These are phyloP conservation scores for Epizoanthus scotinus DNA, from an alignment of 92 coral and sea anemone genomes.

Conservation along the genomic window DNA sequence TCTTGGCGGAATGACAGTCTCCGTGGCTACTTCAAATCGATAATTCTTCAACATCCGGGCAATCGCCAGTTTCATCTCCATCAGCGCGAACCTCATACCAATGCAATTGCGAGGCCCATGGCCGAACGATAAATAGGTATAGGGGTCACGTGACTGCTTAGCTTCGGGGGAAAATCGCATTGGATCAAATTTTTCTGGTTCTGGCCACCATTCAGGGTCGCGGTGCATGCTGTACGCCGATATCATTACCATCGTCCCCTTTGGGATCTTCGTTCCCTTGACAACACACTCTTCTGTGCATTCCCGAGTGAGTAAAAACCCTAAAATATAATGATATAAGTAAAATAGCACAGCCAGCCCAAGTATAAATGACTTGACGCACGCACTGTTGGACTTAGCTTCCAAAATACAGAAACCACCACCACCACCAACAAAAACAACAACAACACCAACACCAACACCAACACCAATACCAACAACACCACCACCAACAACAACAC, in stretches of 20 bases:
- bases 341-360: no score
- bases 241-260: constrained; percentile 28
- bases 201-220: constrained; percentile 54
- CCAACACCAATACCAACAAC: no score
- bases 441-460: no score
- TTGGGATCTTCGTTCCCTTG: constrained; percentile 44
- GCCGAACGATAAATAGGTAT: constrained; percentile 56
- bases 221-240: constrained; percentile 60
- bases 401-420: no score
- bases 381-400: no score
- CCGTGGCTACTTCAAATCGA: constrained; percentile 55
- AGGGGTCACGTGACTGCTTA: constrained; percentile 60
- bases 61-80: constrained; percentile 73
- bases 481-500: no score
- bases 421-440: no score
- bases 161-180: constrained; percentile 57
- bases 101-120: constrained; percentile 66
- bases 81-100: constrained; percentile 75
- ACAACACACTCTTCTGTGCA: constrained; percentile 50
- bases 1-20: constrained; percentile 56
- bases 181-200: constrained; percentile 72
- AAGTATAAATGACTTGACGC: no score
- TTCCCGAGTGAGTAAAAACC: constrained; percentile 32
- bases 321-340: constrained; percentile 19
- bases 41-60: constrained; percentile 59